Evolutionary conservation across 2,888 invertebrate genomes (phyloP).

Genomic region (Schizaphis graminum): DNA sequence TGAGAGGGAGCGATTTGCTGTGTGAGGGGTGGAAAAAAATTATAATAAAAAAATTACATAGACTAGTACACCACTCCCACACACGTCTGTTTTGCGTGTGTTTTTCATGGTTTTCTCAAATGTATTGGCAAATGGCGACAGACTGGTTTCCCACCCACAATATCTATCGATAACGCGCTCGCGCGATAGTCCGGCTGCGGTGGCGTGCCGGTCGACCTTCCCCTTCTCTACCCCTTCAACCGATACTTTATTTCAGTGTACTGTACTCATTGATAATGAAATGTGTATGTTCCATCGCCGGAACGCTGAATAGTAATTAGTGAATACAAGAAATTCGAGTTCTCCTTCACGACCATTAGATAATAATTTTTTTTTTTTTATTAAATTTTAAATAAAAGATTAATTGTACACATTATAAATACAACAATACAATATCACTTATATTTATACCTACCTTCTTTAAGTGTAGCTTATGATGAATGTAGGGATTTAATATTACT

Average conservation of each 20-base stretch:
- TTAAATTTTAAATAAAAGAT: too few relatives aligned
- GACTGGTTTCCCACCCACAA: conserved; percentile 60
- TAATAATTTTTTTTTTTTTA: too few relatives aligned
- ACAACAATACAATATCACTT: too few relatives aligned
- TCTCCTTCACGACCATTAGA: too few relatives aligned
- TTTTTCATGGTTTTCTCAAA: background rate
- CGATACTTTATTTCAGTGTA: background rate
- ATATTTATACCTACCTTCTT: too few relatives aligned
- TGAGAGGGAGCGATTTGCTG: background rate
- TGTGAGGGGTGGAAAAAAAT: background rate
- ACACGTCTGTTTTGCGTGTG: too few relatives aligned
- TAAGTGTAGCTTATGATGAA: too few relatives aligned
- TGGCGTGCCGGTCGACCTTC: conserved; percentile 53
- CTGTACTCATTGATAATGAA: background rate
- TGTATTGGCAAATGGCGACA: background rate
- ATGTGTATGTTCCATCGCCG: background rate
- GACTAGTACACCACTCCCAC: background rate
- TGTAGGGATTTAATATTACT: too few relatives aligned
- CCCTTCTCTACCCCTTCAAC: background rate
- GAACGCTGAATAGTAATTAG: background rate
- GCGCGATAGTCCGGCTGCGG: background rate
- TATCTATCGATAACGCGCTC: conserved; percentile 20
- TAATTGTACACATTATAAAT: too few relatives aligned
- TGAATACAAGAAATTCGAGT: too few relatives aligned
- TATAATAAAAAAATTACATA: background rate